phyloP scores from a whole-genome alignment of 1,140 invertebrate species.

The Papilio helenus region DNA sequence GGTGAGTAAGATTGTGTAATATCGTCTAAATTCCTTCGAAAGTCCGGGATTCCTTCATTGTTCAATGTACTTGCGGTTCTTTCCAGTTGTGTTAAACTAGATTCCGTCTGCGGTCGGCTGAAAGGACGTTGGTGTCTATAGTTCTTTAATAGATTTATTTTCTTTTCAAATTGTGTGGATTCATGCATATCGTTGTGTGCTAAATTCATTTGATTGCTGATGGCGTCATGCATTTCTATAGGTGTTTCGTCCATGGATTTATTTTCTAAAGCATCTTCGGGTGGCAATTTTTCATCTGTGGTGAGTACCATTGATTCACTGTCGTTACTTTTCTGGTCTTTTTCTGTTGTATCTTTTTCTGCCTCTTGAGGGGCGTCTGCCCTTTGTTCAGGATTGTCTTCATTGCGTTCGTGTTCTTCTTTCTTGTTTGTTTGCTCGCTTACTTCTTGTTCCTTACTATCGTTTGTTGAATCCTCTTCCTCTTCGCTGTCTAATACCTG shows the following conservation, averaged over 20 bases:
- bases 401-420: constrained; percentile 45
- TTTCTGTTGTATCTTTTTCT: constrained; percentile 52
- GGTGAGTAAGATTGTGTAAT: constrained; percentile 80
- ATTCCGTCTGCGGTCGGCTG: constrained; percentile 64
- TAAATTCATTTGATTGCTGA: constrained; percentile 39
- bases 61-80: constrained; percentile 73
- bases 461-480: constrained; percentile 51
- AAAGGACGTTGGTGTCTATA: constrained; percentile 77
- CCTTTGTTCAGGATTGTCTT: constrained; percentile 29
- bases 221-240: constrained; percentile 19
- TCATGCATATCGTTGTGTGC: constrained; percentile 45
- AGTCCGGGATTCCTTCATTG: constrained; percentile 77
- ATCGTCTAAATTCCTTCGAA: constrained; percentile 78
- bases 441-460: constrained; percentile 36
- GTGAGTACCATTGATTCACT: constrained; percentile 65
- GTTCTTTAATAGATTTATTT: constrained; percentile 80
- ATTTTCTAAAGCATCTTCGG: constrained; percentile 71
- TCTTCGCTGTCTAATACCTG: constrained; percentile 77
- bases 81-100: constrained; percentile 76
- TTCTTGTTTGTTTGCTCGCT: constrained; percentile 43
- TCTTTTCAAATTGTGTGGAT: constrained; percentile 59
- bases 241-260: constrained; percentile 50
- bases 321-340: constrained; percentile 45
- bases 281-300: constrained; percentile 76
- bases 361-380: background rate